Percentiles rank a stretch among this genome's conserved stretches.
Conservation (phyloP, 1,140 invertebrate genomes). For the Zophobas atratus region DNA sequence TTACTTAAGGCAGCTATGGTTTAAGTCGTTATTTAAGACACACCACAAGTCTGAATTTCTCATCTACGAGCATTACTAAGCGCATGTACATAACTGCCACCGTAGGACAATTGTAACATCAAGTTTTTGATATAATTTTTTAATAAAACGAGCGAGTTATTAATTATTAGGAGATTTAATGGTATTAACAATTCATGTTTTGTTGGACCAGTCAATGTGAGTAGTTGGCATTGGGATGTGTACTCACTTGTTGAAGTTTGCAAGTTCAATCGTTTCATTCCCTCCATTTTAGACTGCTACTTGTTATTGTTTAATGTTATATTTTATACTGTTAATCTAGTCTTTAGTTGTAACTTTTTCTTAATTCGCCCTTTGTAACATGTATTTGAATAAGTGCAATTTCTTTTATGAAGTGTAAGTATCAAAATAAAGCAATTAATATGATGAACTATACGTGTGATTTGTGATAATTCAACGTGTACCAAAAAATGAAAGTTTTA, state of each 20-base stretch:
- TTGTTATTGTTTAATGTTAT: constrained; percentile 48
- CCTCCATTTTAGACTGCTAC: constrained; percentile 50
- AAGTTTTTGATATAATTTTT: no score
- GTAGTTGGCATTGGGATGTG: background rate
- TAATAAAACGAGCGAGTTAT: no score
- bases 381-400: constrained; percentile 33
- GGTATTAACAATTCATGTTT: no score
- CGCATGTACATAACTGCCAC: no score
- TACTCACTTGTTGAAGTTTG: constrained; percentile 22
- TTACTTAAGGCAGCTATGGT: constrained; percentile 20
- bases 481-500: no score
- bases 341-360: constrained; percentile 48
- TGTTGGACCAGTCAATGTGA: background rate
- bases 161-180: no score
- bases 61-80: no score
- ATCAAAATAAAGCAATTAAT: constrained; percentile 33
- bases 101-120: no score
- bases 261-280: constrained; percentile 44
- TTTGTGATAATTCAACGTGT: no score
- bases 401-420: constrained; percentile 2
- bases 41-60: constrained; percentile 16
- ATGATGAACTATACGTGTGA: background rate
- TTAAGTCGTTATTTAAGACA: no score
- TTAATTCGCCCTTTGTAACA: constrained; percentile 28
- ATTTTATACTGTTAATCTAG: constrained; percentile 51